Evolutionary conservation across 2,797 vertebrate species (phyloP), one percentile per base, ranked within the genome.

Genomic region (Pantherophis alleghaniensis): DNA sequence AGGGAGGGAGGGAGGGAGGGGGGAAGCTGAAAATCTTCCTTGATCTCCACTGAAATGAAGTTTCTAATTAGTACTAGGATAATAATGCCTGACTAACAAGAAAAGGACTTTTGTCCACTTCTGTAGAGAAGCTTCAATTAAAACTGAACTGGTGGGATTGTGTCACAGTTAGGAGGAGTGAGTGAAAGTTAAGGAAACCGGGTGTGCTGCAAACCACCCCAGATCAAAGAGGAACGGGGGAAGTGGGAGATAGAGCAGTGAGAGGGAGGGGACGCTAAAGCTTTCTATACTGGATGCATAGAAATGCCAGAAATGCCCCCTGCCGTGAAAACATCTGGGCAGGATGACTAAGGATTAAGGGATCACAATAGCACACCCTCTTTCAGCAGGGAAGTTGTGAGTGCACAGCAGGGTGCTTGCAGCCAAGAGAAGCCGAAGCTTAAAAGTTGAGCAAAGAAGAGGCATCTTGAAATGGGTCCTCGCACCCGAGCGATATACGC

Each of bases 1-100:
- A 37, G 20, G 0, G 47, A 0, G 57, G 28, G n/a, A 14, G 7
- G 1, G 1, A 0, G 37, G 28, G 79, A 37, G 20, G 0, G 47
- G 0, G 57, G 28, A 10, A 87, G 74, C 37, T 1, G 22, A 28
- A 61, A 61, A 0, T 14, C 59, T 2, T 26, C 51, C 26, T 26
- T 20, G 1, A 22, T 7, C 91, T 28, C 9, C 1, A 32, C 0
- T 53, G 47, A 63, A 86, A 79, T 28, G 47, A 59, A 3, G 83
- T 5, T 28, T n/a, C 24, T 42, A 3, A 1, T 28, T 28, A 74
- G 79, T 0, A 24, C 2, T 69, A 1, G 86, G 47, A 2, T 26
- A 20, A 3, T 16, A 4, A 66, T 2, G 37, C 37, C 10, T 1
- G 7, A 3, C 60, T 79, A 37, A 74, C 32, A 55, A 74, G 53